Evolutionary conservation across 2,113 vertebrate species (phyloP), one percentile per base, ranked within the genome.

Genomic region (Rhinogobius similis): DNA sequence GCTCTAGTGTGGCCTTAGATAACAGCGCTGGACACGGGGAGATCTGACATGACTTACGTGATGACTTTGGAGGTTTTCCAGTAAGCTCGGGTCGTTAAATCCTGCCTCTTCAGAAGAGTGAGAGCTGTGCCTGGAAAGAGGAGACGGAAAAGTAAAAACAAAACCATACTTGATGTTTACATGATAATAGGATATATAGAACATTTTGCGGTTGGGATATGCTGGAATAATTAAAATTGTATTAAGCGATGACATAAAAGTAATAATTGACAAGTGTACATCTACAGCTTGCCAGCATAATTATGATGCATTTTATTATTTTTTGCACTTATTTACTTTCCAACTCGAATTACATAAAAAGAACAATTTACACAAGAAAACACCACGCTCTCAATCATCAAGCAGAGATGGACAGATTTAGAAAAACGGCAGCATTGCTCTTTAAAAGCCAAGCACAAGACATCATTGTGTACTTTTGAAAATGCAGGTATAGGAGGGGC

Each of bases 11-110:
- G 36, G 58, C 58, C 50, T 56, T 70, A 29, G 75, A 75, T 55
- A 63, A 73, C 67, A 65, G 59, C 62, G 23, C 20, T 0, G 48
- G 46, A 5, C 14, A 55, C 32, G 4, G 58, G 72, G 24, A 78
- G 68, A 58, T 58, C 72, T 72, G 58, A 71, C 74, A 66, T 83
- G 82, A 93, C 97, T 97, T 95, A 99, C 98, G 86, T 99, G 97
- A 94, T 96, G 95, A 86, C 88, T 97, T 84, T 99, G 96, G 86
- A 99, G 94, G 87, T 99, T 99, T 93, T 99, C 96, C 89, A 98
- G 90, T 89, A 99, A 91, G 43, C 95, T 96, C 4, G 91, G 85
- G 64, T 99, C 98, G 85, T 91, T 95, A 90, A 99, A 99, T 81
- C 89, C 91, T 55, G 90, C 93, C 79, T 97, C 96, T 2, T 97